Conservation (phyloP, 2,797 vertebrate genomes). For the Poecile montanus region DNA sequence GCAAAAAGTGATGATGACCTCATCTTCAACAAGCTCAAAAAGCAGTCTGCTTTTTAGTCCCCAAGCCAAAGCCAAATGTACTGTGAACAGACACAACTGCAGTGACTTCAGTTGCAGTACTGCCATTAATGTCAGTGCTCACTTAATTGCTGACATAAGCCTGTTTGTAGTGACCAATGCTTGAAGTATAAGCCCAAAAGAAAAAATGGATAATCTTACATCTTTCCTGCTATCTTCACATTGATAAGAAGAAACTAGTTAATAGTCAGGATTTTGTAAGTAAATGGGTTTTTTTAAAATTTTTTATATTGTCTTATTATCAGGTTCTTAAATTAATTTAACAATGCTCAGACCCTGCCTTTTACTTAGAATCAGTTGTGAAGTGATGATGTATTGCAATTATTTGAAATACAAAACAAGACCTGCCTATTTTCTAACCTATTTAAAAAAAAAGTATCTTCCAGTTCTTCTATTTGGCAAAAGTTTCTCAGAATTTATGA, state of each 20-base stretch:
- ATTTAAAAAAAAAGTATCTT: background rate
- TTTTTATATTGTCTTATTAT: background rate
- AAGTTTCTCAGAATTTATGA: background rate
- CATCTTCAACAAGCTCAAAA: slow-evolving; percentile 27
- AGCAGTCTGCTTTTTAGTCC: background rate
- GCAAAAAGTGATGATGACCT: slow-evolving; percentile 54
- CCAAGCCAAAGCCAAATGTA: background rate
- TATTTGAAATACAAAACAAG: background rate
- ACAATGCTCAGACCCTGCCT: background rate
- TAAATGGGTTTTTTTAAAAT: background rate
- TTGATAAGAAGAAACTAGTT: background rate
- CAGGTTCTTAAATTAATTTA: background rate
- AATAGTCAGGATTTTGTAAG: background rate
- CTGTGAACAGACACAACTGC: background rate
- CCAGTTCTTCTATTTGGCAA: background rate
- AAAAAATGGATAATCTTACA: background rate
- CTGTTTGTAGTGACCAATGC: background rate
- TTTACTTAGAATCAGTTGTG: background rate
- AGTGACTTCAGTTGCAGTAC: background rate
- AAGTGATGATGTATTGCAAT: background rate
- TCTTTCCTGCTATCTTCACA: background rate
- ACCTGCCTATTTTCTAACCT: background rate
- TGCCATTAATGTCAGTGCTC: background rate
- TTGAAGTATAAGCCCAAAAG: background rate
- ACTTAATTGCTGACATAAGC: background rate